Percentiles rank a stretch among this genome's conserved stretches.
Conservation (phyloP, 2,113 vertebrate species). For the Bettongia penicillata region DNA sequence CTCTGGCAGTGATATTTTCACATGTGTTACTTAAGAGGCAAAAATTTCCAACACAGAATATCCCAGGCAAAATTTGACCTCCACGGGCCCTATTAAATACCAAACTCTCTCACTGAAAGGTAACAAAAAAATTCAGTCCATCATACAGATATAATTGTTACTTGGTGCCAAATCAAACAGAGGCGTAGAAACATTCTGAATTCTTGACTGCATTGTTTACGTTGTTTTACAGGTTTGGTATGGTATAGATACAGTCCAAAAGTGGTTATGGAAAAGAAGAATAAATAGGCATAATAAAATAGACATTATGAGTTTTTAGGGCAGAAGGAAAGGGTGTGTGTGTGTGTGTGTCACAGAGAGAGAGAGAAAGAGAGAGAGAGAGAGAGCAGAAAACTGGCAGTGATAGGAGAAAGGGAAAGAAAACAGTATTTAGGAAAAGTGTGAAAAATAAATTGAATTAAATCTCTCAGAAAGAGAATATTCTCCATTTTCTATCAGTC, state of each 20-base stretch:
- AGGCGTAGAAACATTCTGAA: constrained; percentile 71
- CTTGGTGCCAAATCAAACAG: constrained; percentile 62
- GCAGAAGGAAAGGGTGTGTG: not conserved
- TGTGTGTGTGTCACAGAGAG: too few relatives aligned
- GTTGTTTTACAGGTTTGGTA: constrained; percentile 58
- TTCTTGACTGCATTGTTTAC: constrained; percentile 39
- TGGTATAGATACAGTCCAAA: constrained; percentile 43
- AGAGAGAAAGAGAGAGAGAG: not conserved
- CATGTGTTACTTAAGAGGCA: constrained; percentile 6
- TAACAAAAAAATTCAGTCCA: constrained; percentile 66
- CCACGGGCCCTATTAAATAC: constrained; percentile 42
- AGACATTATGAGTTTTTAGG: not conserved
- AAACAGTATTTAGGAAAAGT: not conserved
- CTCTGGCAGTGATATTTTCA: constrained; percentile 68
- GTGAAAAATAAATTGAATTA: constrained; percentile 19
- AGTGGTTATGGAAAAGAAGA: not conserved
- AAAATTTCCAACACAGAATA: constrained; percentile 33
- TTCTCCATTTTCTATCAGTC: not conserved
- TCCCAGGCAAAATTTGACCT: constrained; percentile 26
- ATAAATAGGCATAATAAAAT: not conserved
- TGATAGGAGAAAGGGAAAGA: not conserved
- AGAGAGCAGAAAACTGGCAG: not conserved
- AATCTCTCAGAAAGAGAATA: not conserved
- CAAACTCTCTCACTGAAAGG: constrained; percentile 58
- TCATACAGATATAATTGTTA: constrained; percentile 63